phyloP scores from a whole-genome alignment of 2,888 invertebrate genomes.

The Leucozona laternaria region DNA sequence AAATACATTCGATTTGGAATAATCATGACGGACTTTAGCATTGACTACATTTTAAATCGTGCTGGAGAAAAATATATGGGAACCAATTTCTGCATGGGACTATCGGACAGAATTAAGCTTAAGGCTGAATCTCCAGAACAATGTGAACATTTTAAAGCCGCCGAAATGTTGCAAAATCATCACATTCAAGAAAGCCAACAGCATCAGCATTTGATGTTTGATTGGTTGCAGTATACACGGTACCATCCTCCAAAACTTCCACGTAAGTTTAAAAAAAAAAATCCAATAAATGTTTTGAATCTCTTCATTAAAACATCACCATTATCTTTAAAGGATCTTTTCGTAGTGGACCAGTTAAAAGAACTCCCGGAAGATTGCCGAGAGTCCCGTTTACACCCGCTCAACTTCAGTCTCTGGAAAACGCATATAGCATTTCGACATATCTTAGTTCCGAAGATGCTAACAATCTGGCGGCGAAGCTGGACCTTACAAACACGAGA shows the following conservation, averaged over 20 bases:
- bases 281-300: neutral
- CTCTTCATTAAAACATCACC: neutral
- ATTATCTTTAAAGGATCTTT: slow-evolving; percentile 77
- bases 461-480: slow-evolving; percentile 85
- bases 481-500: slow-evolving; percentile 88
- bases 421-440: slow-evolving; percentile 86
- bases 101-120: slow-evolving; percentile 77
- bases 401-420: slow-evolving; percentile 87
- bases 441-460: slow-evolving; percentile 89
- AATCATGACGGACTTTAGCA: slow-evolving; percentile 85
- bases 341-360: slow-evolving; percentile 83
- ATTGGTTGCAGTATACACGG: slow-evolving; percentile 89
- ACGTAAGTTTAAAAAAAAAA: slow-evolving; percentile 83
- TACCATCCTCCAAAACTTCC: slow-evolving; percentile 89
- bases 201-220: slow-evolving; percentile 80
- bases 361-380: slow-evolving; percentile 86
- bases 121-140: slow-evolving; percentile 61
- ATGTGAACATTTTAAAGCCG: slow-evolving; percentile 21
- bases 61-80: slow-evolving; percentile 84
- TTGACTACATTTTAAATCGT: slow-evolving; percentile 86
- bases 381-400: slow-evolving; percentile 89
- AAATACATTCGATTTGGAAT: slow-evolving; percentile 19
- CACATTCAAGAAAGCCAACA: slow-evolving; percentile 74
- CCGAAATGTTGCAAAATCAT: slow-evolving; percentile 34
- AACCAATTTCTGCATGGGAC: slow-evolving; percentile 80